phyloP scores from a whole-genome alignment of 2,888 invertebrate genomes.

The Aphodius granarius region DNA sequence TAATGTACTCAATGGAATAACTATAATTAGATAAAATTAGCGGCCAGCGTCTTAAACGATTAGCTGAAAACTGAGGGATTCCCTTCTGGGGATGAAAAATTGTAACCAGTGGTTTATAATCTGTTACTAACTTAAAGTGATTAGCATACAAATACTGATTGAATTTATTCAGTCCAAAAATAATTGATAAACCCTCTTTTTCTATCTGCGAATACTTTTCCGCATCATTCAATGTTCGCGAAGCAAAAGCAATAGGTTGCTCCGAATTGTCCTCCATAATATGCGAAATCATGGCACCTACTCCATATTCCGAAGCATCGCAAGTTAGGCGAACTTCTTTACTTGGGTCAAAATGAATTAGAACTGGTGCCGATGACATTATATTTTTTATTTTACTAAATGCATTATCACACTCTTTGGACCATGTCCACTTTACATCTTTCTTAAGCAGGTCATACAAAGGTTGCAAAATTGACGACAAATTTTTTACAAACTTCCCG shows the following conservation, averaged over 20 bases:
- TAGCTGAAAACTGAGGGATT: conserved; percentile 34
- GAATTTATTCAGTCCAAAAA: conserved; percentile 22
- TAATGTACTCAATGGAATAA: conserved; percentile 28
- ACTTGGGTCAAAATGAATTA: neutral
- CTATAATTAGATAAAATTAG: conserved; percentile 33
- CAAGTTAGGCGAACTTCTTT: neutral
- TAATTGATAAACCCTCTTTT: conserved; percentile 13
- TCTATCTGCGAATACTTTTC: conserved; percentile 13
- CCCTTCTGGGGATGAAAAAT: conserved; percentile 33
- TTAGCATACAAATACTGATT: conserved; percentile 36
- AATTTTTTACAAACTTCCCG: neutral
- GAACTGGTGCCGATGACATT: neutral
- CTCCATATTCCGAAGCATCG: neutral
- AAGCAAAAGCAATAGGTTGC: neutral
- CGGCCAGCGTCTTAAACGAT: conserved; percentile 34
- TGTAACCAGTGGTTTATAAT: conserved; percentile 30
- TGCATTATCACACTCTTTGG: neutral
- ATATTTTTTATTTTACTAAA: neutral
- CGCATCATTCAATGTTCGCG: too few species aligned
- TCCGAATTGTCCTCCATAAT: neutral
- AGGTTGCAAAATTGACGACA: neutral
- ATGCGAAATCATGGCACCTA: neutral
- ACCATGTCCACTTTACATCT: neutral
- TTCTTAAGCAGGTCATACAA: conserved; percentile 8
- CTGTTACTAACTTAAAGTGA: conserved; percentile 31